Conservation (phyloP, 2,113 vertebrate species). For the Natator depressus region DNA sequence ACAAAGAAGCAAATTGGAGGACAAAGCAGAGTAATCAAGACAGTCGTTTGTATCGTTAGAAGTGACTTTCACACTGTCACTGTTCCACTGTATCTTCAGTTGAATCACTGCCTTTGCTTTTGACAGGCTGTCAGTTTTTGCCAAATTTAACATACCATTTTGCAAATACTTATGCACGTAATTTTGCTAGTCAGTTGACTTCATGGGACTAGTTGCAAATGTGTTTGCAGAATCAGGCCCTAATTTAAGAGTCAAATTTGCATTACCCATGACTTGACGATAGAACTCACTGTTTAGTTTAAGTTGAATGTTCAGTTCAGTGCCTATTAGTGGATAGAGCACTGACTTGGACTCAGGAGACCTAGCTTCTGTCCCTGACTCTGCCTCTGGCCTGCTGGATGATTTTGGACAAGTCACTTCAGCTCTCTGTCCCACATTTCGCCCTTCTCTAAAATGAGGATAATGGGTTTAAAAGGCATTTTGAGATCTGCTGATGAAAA, state of each 20-base stretch:
- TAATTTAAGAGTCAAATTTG: neutral
- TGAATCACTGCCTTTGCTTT: neutral
- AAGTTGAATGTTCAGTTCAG: neutral
- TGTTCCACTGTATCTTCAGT: neutral
- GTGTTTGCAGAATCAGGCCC: slow-evolving; percentile 19
- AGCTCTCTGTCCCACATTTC: neutral
- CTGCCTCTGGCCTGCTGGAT: neutral
- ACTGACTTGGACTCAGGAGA: neutral
- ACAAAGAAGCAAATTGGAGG: neutral
- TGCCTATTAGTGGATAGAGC: neutral
- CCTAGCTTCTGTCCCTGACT: neutral
- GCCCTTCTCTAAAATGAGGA: neutral
- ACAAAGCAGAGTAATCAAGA: neutral
- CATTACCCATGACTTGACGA: neutral
- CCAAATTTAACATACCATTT: slow-evolving; percentile 6
- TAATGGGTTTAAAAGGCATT: neutral
- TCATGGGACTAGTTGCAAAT: neutral
- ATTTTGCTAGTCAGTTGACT: slow-evolving; percentile 21
- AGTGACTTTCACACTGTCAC: neutral
- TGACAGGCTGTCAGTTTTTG: slow-evolving; percentile 12
- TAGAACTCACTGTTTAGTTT: neutral
- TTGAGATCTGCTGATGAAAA: neutral
- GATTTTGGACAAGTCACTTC: neutral
- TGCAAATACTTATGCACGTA: slow-evolving; percentile 43
- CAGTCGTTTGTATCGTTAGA: neutral